Evolutionary conservation across 2,113 vertebrate species (phyloP).

Genomic region (Otocyon megalotis): DNA sequence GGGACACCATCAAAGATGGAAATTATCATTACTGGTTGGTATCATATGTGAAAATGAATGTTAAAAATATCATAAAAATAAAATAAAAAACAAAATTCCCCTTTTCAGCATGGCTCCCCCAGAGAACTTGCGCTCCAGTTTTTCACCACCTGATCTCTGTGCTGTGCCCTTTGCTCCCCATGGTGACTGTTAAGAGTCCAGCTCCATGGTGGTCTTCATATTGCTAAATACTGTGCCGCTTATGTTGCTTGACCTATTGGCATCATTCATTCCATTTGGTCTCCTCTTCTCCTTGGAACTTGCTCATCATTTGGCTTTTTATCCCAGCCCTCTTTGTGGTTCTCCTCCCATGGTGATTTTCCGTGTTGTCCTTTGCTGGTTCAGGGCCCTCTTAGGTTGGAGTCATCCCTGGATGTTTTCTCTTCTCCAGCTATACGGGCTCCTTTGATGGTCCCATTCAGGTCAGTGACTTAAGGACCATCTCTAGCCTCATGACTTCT

Average conservation of each 20-base stretch:
- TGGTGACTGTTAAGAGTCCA: rapidly evolving
- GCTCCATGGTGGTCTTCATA: not conserved
- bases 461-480: not conserved
- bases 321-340: not conserved
- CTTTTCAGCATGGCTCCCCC: not conserved
- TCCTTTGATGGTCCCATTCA: not conserved
- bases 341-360: not conserved
- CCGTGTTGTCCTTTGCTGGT: not conserved
- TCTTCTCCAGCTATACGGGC: not conserved
- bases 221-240: not conserved
- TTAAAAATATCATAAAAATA: not conserved
- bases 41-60: not conserved
- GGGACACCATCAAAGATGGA: constrained; percentile 21
- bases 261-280: not conserved
- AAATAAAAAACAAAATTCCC: not conserved
- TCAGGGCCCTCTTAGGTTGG: not conserved
- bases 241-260: not conserved
- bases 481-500: not conserved
- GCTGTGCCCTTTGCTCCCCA: rapidly evolving
- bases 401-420: not conserved
- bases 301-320: not conserved
- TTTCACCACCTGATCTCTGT: not conserved
- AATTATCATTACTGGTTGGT: not conserved
- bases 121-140: not conserved
- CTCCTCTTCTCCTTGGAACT: not conserved